These are phyloP conservation scores for Toxonevra muliebris DNA, from an alignment of 2,888 invertebrate genomes.

Conservation along the genomic window DNA sequence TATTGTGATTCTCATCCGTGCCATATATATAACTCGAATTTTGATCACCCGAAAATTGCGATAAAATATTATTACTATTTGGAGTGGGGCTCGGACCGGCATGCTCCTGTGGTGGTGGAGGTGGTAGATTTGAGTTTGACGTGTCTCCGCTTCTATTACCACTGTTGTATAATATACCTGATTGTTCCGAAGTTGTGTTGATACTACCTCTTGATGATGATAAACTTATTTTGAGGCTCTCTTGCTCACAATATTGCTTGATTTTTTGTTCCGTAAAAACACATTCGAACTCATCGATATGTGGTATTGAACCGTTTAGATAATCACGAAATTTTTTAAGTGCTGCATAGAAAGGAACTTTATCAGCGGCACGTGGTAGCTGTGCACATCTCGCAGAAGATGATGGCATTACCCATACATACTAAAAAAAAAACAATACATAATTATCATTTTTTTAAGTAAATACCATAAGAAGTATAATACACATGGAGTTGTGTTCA, in stretches of 20 bases:
- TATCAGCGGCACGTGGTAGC: constrained; percentile 95
- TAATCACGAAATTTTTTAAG: constrained; percentile 95
- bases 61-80: no score
- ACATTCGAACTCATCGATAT: constrained; percentile 87
- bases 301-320: constrained; percentile 84
- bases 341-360: constrained; percentile 96
- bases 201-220: not conserved
- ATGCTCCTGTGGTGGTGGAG: constrained; percentile 6
- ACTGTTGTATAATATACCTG: not conserved
- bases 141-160: not conserved
- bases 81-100: no score
- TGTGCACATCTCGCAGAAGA: constrained; percentile 97
- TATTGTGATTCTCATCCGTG: not conserved
- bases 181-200: not conserved
- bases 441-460: not conserved
- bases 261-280: constrained; percentile 81
- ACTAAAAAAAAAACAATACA: constrained; percentile 69
- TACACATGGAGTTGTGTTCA: no score
- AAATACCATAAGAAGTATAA: not conserved
- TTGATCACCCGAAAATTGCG: constrained; percentile 5
- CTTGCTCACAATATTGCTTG: constrained; percentile 72
- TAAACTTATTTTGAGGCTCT: constrained; percentile 43
- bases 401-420: constrained; percentile 99
- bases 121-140: constrained; percentile 3
- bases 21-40: constrained; percentile 15